These are phyloP conservation scores for Lepilemur ruficaudatus DNA, from an alignment of 2,797 vertebrate genomes.

Conservation along the genomic window DNA sequence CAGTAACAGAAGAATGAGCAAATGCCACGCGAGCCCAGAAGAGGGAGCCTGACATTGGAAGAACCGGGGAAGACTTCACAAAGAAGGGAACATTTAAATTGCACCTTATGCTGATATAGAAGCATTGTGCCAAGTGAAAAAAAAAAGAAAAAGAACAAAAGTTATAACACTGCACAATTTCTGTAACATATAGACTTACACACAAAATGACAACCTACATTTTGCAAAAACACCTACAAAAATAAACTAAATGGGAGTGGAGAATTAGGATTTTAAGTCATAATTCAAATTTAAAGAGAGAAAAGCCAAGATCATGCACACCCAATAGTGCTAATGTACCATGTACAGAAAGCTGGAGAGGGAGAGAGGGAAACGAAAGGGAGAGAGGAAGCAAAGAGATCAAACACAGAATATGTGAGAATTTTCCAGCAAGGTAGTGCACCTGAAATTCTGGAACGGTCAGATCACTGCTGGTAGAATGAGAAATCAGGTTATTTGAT, in stretches of 20 bases:
- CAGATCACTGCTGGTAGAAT: not conserved
- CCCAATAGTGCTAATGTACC: not conserved
- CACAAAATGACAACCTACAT: not conserved
- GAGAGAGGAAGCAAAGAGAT: not conserved
- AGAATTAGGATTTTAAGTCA: not conserved
- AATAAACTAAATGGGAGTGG: not conserved
- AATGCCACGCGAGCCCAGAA: slow-evolving; percentile 22
- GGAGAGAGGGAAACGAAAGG: not conserved
- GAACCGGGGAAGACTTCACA: not conserved
- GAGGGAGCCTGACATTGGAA: slow-evolving; percentile 54
- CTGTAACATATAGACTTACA: not conserved
- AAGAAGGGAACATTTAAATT: not conserved
- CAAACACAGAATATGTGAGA: not conserved
- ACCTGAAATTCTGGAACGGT: not conserved
- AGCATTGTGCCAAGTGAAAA: not conserved
- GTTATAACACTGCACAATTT: not conserved
- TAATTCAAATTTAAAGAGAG: not conserved
- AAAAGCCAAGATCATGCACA: not conserved
- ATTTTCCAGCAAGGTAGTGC: not conserved
- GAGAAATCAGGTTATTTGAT: not conserved
- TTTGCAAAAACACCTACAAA: not conserved
- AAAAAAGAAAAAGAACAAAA: not conserved
- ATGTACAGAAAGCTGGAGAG: not conserved
- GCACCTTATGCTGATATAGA: not conserved
- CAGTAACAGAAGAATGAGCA: not conserved